These are phyloP conservation scores for Amphipoea oculea DNA, from an alignment of 2,888 invertebrate species.

Conservation along the genomic window DNA sequence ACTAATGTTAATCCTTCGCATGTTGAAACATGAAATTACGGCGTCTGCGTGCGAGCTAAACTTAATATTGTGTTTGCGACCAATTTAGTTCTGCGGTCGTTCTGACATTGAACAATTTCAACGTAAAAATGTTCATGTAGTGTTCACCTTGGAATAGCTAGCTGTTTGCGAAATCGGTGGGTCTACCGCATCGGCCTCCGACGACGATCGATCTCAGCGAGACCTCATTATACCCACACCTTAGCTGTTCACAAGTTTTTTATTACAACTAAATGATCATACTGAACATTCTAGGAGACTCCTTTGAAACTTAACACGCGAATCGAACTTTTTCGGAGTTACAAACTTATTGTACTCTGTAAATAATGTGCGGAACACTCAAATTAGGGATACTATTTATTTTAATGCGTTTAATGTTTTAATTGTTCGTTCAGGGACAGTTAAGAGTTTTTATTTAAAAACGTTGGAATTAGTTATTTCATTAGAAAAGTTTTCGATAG, in stretches of 20 bases:
- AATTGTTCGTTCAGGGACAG: conserved; percentile 10
- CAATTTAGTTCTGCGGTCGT: conserved; percentile 85
- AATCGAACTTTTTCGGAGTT: conserved; percentile 50
- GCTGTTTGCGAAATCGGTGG: conserved; percentile 83
- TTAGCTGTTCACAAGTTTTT: conserved; percentile 69
- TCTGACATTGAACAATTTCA: conserved; percentile 85
- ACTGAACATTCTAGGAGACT: conserved; percentile 58
- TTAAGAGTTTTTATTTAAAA: conserved; percentile 13
- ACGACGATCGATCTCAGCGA: conserved; percentile 77
- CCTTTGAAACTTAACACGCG: conserved; percentile 63
- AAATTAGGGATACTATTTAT: conserved; percentile 13
- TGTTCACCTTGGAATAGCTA: conserved; percentile 83
- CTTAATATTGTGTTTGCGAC: conserved; percentile 71
- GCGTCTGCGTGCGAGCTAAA: conserved; percentile 62
- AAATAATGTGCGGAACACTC: conserved; percentile 30
- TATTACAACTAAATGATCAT: conserved; percentile 63
- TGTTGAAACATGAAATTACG: conserved; percentile 49
- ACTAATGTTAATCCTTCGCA: conserved; percentile 45
- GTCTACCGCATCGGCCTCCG: conserved; percentile 80
- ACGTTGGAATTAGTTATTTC: conserved; percentile 8
- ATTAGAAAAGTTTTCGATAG: not conserved
- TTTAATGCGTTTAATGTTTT: conserved; percentile 26
- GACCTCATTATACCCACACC: conserved; percentile 75
- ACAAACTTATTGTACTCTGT: conserved; percentile 45
- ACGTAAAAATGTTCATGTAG: conserved; percentile 79